Evolutionary conservation across 2,797 vertebrate genomes (phyloP), one percentile per base, ranked within the genome.

Genomic region (Phrynocephalus vlangalii): DNA sequence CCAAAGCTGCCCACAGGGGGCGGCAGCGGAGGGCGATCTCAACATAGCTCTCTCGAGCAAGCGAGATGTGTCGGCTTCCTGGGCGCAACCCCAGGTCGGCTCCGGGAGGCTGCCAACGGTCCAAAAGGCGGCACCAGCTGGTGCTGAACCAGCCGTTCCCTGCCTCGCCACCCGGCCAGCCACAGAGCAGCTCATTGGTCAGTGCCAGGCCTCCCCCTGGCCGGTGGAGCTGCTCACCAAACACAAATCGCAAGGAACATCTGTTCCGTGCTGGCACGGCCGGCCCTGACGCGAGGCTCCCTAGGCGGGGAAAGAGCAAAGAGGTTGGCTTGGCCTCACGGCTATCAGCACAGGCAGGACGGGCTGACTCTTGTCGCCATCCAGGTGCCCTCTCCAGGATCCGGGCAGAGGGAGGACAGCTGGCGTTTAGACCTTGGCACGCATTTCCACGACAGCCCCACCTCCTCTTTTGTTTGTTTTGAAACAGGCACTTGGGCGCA

Each of bases 231-330:
- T 0, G 67, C 88, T 52, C 70, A 33, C 85, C 90, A 90, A 90
- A 86, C 88, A 86, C 78, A 91, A 84, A 73, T 77, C 26, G 63
- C 87, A 13, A 56, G 52, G 52, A 83, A 79, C 87, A 86, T 83
- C 84, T 89, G 92, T 71, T 88, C 15, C 72, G 22, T 11, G 68
- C 87, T 63, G 67, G 33, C 33, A 38, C 11, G 73, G 33, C 76
- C 44, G 28, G 28, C 73, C 20, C 33, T 13, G 60, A 38, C 50
- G 7, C 5, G 60, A 60, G 15, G 24, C 70, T 67, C 28, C 71
- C 73, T 56, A 28, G 28, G 33, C 1, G 30, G 13, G 10, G 75
- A 82, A 16, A 24, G 3, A 6, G 22, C 50, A 33, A 77, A 70
- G 84, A 50, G 48, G 38, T 66, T 72, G 67, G n/a, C 50, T 5